Evolutionary conservation across 2,113 vertebrate species (phyloP).

Genomic region (Irena cyanogastra): DNA sequence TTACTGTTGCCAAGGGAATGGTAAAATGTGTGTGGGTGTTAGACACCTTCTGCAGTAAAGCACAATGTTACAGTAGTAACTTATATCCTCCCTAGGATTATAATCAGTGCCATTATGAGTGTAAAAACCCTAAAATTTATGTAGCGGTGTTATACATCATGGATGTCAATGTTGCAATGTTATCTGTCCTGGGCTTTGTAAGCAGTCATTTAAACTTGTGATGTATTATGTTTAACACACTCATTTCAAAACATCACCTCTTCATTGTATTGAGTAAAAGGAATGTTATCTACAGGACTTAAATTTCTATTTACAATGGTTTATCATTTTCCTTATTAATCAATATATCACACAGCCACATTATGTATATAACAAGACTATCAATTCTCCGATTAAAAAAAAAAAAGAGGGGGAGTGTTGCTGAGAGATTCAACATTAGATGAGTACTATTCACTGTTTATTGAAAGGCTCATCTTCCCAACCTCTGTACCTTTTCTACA

Average conservation of each 20-base stretch:
- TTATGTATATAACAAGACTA: neutral
- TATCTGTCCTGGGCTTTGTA: neutral
- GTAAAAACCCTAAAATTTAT: neutral
- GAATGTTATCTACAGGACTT: neutral
- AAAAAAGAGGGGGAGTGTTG: fast-evolving
- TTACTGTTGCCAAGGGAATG: neutral
- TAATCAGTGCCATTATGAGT: neutral
- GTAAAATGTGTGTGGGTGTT: neutral
- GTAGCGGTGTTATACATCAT: neutral
- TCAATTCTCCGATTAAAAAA: neutral
- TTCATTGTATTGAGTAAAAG: neutral
- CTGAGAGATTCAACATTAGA: neutral
- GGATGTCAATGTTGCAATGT: neutral
- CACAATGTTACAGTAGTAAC: neutral
- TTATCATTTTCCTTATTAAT: neutral
- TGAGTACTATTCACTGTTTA: neutral
- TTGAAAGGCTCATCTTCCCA: neutral
- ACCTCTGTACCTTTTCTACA: neutral
- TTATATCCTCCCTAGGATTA: neutral
- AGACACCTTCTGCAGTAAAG: neutral
- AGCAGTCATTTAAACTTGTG: neutral
- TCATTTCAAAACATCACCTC: neutral
- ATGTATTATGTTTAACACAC: neutral
- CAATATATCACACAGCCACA: neutral
- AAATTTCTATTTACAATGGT: neutral